Conservation (phyloP, 2,797 vertebrate species). For the Amniataba percoides region DNA sequence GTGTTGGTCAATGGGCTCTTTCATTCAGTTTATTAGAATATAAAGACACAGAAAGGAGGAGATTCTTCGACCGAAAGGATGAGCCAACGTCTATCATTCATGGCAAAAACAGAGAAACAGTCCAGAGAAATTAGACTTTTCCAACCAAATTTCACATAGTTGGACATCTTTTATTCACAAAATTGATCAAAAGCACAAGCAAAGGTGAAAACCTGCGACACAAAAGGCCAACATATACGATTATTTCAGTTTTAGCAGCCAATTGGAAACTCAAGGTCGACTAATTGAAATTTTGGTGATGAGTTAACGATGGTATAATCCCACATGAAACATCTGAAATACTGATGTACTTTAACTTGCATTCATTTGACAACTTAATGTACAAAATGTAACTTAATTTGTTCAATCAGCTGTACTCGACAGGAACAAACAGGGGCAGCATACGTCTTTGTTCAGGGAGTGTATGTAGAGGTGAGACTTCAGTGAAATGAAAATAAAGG, state of each 20-base stretch:
- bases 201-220: background rate
- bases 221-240: too few relatives aligned
- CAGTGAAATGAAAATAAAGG: conserved; percentile 51
- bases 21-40: conserved; percentile 29
- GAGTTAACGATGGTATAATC: background rate
- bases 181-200: background rate
- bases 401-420: background rate
- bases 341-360: background rate
- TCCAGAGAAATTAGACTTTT: background rate
- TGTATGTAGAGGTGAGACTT: conserved; percentile 27
- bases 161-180: background rate
- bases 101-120: background rate
- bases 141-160: background rate
- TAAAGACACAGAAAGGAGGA: background rate
- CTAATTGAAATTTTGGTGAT: background rate
- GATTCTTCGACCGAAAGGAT: background rate
- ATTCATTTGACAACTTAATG: background rate
- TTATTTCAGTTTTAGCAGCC: background rate
- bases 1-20: conserved; percentile 52
- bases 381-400: background rate
- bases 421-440: background rate
- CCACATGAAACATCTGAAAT: background rate
- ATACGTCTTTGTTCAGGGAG: conserved; percentile 8
- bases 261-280: background rate
- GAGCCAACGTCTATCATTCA: background rate